phyloP scores from a whole-genome alignment of 2,888 invertebrate species.

The Junonia oenone region DNA sequence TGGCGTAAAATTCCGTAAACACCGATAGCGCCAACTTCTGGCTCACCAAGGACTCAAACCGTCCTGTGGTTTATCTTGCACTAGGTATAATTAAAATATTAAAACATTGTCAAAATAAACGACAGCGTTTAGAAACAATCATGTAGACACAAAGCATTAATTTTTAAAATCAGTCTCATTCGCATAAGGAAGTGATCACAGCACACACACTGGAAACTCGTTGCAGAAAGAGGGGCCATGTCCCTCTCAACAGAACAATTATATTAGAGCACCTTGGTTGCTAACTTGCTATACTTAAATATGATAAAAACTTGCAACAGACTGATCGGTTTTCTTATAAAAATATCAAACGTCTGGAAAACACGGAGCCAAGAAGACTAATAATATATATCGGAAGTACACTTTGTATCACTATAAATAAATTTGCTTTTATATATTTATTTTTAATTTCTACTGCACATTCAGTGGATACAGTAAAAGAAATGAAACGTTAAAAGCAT shows the following conservation, averaged over 20 bases:
- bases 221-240: constrained; percentile 68
- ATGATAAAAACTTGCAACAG: constrained; percentile 61
- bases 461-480: constrained; percentile 37
- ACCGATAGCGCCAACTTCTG: background rate
- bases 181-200: constrained; percentile 80
- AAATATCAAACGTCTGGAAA: constrained; percentile 54
- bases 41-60: background rate
- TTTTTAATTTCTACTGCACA: constrained; percentile 41
- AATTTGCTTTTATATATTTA: constrained; percentile 40
- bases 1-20: constrained; percentile 13
- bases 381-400: constrained; percentile 41
- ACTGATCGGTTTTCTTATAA: constrained; percentile 50
- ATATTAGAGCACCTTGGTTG: constrained; percentile 73
- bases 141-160: constrained; percentile 67
- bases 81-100: constrained; percentile 20
- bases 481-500: constrained; percentile 52
- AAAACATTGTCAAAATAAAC: constrained; percentile 36
- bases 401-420: constrained; percentile 45
- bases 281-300: constrained; percentile 66
- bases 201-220: constrained; percentile 77
- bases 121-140: constrained; percentile 56
- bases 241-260: constrained; percentile 66
- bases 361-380: constrained; percentile 41
- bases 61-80: constrained; percentile 21
- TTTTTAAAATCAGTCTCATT: constrained; percentile 78